Percentiles rank a stretch among this genome's conserved stretches.
phyloP scores from a whole-genome alignment of 1,140 invertebrate genomes.

The Drosophila pectinifera region DNA sequence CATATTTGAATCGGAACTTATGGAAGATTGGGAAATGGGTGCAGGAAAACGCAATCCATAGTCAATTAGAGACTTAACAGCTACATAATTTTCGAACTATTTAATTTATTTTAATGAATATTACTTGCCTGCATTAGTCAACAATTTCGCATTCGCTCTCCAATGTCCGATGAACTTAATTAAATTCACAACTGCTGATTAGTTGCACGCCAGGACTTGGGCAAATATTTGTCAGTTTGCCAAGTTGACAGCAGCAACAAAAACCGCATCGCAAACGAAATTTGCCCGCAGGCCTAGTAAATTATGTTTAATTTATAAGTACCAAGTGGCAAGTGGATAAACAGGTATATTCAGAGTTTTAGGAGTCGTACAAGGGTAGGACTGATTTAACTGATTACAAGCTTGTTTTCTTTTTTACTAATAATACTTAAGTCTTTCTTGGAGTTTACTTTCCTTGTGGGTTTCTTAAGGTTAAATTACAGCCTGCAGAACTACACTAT shows the following conservation, averaged over 20 bases:
- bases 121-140: conserved; percentile 70
- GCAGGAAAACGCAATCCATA: background rate
- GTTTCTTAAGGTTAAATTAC: too few species aligned
- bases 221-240: conserved; percentile 76
- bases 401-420: too few species aligned
- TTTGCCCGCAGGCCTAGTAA: conserved; percentile 45
- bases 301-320: conserved; percentile 57
- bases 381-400: too few species aligned
- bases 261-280: conserved; percentile 62
- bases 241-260: conserved; percentile 69
- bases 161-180: conserved; percentile 68
- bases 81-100: conserved; percentile 5
- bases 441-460: too few species aligned
- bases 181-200: conserved; percentile 68
- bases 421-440: too few species aligned
- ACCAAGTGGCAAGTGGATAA: conserved; percentile 22
- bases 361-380: background rate
- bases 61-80: conserved; percentile 16
- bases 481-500: background rate
- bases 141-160: conserved; percentile 6
- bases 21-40: conserved; percentile 1
- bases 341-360: background rate
- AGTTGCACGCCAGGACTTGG: conserved; percentile 41
- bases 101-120: conserved; percentile 67
- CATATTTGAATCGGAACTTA: conserved; percentile 22